Conservation (phyloP, 2,888 invertebrate genomes). For the Orthosia incerta region DNA sequence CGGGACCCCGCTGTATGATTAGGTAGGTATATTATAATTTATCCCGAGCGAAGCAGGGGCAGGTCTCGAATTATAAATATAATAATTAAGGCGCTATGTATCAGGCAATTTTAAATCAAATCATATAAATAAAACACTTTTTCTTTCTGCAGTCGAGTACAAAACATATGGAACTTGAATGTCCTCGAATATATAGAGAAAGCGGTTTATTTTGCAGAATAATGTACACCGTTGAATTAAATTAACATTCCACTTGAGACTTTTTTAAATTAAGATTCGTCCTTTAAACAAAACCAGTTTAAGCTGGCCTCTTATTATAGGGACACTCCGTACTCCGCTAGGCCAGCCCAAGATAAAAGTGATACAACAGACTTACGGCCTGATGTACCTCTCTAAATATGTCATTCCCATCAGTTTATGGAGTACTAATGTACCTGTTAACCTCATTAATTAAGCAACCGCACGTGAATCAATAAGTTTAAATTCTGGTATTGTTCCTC, state of each 20-base stretch:
- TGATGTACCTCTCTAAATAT: not conserved
- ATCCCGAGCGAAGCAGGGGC: too few relatives aligned
- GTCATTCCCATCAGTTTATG: not conserved
- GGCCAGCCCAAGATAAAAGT: not conserved
- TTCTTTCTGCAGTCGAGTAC: not conserved
- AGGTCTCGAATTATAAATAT: too few relatives aligned
- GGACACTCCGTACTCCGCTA: not conserved
- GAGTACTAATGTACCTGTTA: slow-evolving; percentile 22
- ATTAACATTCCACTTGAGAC: slow-evolving; percentile 1
- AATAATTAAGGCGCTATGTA: too few relatives aligned
- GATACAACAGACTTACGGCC: not conserved
- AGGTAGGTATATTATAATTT: too few relatives aligned
- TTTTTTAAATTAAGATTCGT: slow-evolving; percentile 1
- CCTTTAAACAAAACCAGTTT: not conserved
- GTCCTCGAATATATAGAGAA: not conserved
- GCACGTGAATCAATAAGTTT: not conserved
- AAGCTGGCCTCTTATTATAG: not conserved
- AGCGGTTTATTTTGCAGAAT: not conserved
- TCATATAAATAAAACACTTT: too few relatives aligned
- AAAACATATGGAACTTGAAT: not conserved
- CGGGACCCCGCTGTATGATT: too few relatives aligned
- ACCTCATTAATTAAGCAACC: slow-evolving; percentile 28
- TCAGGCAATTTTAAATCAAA: too few relatives aligned
- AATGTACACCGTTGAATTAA: not conserved
- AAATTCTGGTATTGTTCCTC: slow-evolving; percentile 19